phyloP scores from a whole-genome alignment of 2,113 vertebrate species.

The Neopipo cinnamomea region DNA sequence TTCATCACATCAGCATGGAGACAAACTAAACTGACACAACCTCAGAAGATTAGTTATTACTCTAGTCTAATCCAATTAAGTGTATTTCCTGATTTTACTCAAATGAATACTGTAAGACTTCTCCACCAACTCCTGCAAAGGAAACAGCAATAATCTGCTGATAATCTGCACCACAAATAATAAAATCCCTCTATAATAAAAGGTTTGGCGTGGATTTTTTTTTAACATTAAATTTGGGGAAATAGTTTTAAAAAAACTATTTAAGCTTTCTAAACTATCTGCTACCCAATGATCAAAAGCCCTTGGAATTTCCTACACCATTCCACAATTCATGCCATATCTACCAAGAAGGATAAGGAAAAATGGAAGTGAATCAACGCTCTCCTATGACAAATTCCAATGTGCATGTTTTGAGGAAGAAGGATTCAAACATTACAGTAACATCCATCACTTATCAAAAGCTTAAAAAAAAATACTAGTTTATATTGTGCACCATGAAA shows the following conservation, averaged over 20 bases:
- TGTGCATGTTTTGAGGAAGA: neutral
- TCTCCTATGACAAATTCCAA: neutral
- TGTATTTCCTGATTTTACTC: neutral
- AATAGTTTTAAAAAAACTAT: neutral
- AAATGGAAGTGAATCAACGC: neutral
- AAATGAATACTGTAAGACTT: neutral
- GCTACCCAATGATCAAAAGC: neutral
- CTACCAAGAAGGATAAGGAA: neutral
- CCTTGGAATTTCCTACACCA: neutral
- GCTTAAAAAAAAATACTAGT: neutral
- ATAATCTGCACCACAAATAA: neutral
- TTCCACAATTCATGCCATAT: neutral
- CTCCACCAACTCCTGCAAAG: neutral
- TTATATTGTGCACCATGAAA: neutral
- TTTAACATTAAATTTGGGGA: neutral
- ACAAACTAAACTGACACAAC: neutral
- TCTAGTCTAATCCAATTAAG: neutral
- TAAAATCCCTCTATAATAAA: neutral
- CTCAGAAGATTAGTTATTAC: constrained; percentile 2
- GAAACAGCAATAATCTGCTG: neutral
- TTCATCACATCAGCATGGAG: neutral
- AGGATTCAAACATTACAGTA: neutral
- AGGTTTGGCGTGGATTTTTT: too few relatives aligned
- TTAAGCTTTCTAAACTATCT: neutral
- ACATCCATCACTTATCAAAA: neutral